A percentile compares a stretch with the other conserved stretches of the same genome.
phyloP scores from a whole-genome alignment of 2,797 vertebrate species.

The Strix occidentalis region DNA sequence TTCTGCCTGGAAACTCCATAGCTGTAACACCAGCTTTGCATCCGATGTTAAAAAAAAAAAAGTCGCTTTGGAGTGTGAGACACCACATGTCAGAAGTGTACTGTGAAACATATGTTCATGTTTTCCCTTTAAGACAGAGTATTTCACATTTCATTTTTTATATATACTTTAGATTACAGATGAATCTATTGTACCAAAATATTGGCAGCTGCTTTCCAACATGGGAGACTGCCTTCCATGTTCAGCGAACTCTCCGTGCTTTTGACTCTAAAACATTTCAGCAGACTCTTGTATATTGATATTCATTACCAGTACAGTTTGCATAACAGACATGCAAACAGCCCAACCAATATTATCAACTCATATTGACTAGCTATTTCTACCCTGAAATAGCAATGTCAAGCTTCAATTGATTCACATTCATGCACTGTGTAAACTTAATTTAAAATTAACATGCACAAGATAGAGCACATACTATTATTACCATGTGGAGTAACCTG shows the following conservation, averaged over 20 bases:
- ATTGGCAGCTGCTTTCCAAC: slow-evolving; percentile 54
- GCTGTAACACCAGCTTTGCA: slow-evolving; percentile 25
- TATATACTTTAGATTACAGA: slow-evolving; percentile 59
- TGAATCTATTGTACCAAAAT: slow-evolving; percentile 67
- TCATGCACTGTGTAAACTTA: not conserved
- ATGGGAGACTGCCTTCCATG: not conserved
- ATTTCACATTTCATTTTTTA: slow-evolving; percentile 52
- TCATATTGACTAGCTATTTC: slow-evolving; percentile 42
- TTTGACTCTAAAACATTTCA: not conserved
- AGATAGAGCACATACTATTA: not conserved
- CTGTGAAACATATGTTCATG: slow-evolving; percentile 51
- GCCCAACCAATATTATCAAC: slow-evolving; percentile 30
- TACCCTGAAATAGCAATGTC: slow-evolving; percentile 24
- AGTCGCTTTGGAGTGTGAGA: slow-evolving; percentile 14
- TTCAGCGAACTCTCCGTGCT: not conserved
- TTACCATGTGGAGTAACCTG: not conserved
- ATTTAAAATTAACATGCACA: slow-evolving; percentile 19
- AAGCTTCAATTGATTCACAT: slow-evolving; percentile 36
- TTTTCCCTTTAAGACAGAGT: slow-evolving; percentile 48
- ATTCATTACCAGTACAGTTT: not conserved
- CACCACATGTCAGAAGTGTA: slow-evolving; percentile 58
- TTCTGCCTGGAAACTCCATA: not conserved
- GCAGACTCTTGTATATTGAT: not conserved
- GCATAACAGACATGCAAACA: not conserved
- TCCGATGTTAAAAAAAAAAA: not conserved